These are phyloP conservation scores for Etheostoma nigrum DNA, from an alignment of 2,797 vertebrate genomes.

Conservation along the genomic window DNA sequence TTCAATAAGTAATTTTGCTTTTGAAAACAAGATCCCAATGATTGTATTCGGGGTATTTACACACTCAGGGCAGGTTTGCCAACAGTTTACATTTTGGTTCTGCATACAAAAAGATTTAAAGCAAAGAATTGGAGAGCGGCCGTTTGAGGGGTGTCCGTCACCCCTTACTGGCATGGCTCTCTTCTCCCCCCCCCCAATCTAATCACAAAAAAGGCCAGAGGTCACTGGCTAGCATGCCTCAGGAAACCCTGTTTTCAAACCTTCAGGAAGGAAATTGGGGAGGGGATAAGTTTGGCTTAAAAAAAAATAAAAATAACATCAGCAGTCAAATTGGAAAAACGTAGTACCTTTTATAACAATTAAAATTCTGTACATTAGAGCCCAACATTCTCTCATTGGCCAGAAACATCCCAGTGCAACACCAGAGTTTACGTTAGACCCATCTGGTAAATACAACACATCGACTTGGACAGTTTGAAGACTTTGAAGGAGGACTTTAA, in stretches of 20 bases:
- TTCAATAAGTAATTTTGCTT: slow-evolving; percentile 80
- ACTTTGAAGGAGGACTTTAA: slow-evolving; percentile 34
- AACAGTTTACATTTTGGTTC: slow-evolving; percentile 87
- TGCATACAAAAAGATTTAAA: slow-evolving; percentile 86
- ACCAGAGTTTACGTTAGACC: slow-evolving; percentile 52
- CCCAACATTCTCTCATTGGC: slow-evolving; percentile 74
- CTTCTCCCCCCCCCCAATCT: slow-evolving; percentile 65
- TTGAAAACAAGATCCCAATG: slow-evolving; percentile 84
- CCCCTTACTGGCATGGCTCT: slow-evolving; percentile 73
- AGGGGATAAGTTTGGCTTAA: slow-evolving; percentile 71
- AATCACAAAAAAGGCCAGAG: slow-evolving; percentile 83
- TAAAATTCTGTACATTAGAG: slow-evolving; percentile 82
- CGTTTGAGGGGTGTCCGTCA: slow-evolving; percentile 62
- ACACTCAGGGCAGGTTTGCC: slow-evolving; percentile 81
- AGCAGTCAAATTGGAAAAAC: slow-evolving; percentile 75
- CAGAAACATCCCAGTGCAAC: slow-evolving; percentile 63
- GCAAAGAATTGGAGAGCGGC: slow-evolving; percentile 79
- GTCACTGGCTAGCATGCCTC: slow-evolving; percentile 81
- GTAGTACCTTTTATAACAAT: slow-evolving; percentile 82
- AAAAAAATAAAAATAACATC: slow-evolving; percentile 40
- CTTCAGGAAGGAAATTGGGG: slow-evolving; percentile 73
- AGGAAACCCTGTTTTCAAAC: slow-evolving; percentile 87
- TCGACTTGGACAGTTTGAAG: slow-evolving; percentile 59
- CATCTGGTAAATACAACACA: slow-evolving; percentile 65
- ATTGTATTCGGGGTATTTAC: slow-evolving; percentile 87